phyloP scores from a whole-genome alignment of 2,888 invertebrate species.

The Eutolmus rufibarbis region DNA sequence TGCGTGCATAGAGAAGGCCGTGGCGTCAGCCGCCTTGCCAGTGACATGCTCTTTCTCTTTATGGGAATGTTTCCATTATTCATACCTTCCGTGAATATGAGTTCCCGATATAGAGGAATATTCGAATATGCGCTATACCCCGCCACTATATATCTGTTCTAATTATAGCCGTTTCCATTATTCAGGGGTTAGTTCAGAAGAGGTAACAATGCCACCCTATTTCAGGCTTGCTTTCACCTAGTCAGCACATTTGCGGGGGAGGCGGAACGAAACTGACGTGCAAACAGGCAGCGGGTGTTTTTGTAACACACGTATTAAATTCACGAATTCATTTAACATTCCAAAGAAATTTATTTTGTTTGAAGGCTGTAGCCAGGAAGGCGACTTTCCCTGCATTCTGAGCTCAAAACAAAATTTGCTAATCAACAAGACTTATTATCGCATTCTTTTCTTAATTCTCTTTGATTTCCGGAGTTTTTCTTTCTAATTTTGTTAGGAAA shows the following conservation, averaged over 20 bases:
- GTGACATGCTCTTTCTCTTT: neutral
- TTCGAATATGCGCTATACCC: neutral
- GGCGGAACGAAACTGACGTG: neutral
- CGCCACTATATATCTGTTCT: slow-evolving; percentile 4
- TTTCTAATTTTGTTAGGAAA: neutral
- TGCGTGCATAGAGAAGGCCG: neutral
- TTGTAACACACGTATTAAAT: neutral
- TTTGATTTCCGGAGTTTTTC: neutral
- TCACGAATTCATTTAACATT: neutral
- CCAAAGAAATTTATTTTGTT: neutral
- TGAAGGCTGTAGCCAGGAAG: neutral
- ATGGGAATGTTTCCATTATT: slow-evolving; percentile 1
- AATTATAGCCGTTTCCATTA: slow-evolving; percentile 11
- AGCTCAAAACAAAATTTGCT: neutral
- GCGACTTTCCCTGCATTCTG: neutral
- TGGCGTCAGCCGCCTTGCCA: neutral
- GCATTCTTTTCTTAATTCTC: neutral
- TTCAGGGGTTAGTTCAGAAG: slow-evolving; percentile 11
- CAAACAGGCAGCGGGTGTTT: neutral
- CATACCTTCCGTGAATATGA: slow-evolving; percentile 6
- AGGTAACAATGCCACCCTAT: neutral
- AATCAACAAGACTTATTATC: neutral
- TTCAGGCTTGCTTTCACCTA: neutral
- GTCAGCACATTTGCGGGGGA: neutral
- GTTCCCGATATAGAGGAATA: neutral